Evolutionary conservation across 2,797 vertebrate genomes (phyloP).

Genomic region (Urosaurus nigricauda): DNA sequence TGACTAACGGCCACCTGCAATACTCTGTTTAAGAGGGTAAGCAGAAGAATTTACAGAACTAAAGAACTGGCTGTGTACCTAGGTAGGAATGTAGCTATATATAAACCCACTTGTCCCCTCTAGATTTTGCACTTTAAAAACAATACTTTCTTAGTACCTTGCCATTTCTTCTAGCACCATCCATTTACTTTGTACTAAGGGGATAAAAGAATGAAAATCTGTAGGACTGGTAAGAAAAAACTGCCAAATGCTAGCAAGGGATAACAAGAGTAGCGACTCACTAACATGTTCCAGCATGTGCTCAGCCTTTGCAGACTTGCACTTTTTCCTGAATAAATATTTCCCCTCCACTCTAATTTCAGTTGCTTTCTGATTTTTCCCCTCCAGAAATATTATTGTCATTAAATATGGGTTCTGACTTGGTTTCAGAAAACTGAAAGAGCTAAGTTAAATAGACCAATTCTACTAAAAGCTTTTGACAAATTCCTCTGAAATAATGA

Average conservation of each 20-base stretch:
- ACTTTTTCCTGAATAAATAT: constrained; percentile 33
- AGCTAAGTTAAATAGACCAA: constrained; percentile 10
- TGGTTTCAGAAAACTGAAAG: constrained; percentile 31
- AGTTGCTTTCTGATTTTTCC: constrained; percentile 34
- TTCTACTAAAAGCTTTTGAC: constrained; percentile 40
- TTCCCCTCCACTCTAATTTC: constrained; percentile 31
- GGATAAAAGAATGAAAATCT: constrained; percentile 8
- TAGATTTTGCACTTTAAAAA: neutral
- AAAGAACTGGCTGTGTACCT: neutral
- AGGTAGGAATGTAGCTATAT: neutral
- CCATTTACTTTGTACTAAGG: constrained; percentile 22
- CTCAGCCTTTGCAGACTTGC: neutral
- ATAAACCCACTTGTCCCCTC: neutral
- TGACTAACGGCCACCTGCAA: neutral
- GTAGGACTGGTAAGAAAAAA: neutral
- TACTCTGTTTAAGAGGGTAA: neutral
- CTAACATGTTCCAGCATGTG: constrained; percentile 24
- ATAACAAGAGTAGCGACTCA: neutral
- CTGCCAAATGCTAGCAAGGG: neutral
- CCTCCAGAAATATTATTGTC: constrained; percentile 27
- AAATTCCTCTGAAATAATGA: constrained; percentile 25
- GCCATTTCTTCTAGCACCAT: neutral
- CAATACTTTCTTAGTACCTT: neutral
- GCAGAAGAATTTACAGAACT: neutral
- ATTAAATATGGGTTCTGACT: constrained; percentile 17